These are phyloP conservation scores for Esox masquinongy DNA, from an alignment of 2,797 vertebrate genomes.

Conservation along the genomic window DNA sequence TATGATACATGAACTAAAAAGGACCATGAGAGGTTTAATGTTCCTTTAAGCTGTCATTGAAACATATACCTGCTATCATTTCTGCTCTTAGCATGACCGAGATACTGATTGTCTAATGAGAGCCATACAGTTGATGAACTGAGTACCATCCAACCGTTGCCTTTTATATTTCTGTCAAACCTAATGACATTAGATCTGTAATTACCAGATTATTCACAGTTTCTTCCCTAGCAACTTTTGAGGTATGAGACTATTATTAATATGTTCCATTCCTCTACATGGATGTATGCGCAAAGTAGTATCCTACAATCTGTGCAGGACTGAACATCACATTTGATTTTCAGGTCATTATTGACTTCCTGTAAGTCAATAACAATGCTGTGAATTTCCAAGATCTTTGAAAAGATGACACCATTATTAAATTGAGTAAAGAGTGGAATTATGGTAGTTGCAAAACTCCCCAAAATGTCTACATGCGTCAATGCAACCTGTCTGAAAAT, in stretches of 20 bases:
- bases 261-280: slow-evolving; percentile 70
- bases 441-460: background rate
- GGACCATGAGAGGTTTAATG: slow-evolving; percentile 72
- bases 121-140: slow-evolving; percentile 77
- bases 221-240: slow-evolving; percentile 80
- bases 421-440: background rate
- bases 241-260: slow-evolving; percentile 81
- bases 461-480: too few relatives aligned
- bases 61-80: slow-evolving; percentile 78
- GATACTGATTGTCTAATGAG: slow-evolving; percentile 74
- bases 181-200: slow-evolving; percentile 82
- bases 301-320: background rate
- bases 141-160: slow-evolving; percentile 78
- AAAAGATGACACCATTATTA: background rate
- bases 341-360: background rate
- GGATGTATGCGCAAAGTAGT: background rate
- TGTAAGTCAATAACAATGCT: background rate
- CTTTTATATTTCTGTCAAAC: slow-evolving; percentile 80
- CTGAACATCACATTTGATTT: background rate
- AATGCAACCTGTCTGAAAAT: too few relatives aligned
- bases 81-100: slow-evolving; percentile 57
- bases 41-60: slow-evolving; percentile 81
- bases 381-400: background rate
- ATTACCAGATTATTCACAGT: slow-evolving; percentile 82
- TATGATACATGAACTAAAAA: slow-evolving; percentile 73